Evolutionary conservation across 2,113 vertebrate species (phyloP), one percentile per base, ranked within the genome.

Genomic region (Axis porcinus): DNA sequence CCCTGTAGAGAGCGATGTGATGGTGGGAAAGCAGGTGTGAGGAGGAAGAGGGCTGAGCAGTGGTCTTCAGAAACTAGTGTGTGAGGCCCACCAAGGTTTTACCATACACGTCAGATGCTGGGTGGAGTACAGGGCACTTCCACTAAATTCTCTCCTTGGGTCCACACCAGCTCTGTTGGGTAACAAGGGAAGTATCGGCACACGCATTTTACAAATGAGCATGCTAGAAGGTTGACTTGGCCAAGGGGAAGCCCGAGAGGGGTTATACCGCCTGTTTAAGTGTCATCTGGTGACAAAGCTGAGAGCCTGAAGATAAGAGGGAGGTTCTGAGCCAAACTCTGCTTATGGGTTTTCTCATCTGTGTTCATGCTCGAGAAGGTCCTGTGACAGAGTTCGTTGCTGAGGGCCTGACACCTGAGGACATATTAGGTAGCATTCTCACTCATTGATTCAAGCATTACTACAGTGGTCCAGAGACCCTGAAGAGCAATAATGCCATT

Each of bases 1-100:
- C 97, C 98, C 84, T 50, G 90, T 60, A 62, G 97, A 98, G 86
- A 98, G 95, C 89, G 93, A 96, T 25, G 81, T 52, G 88, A 89
- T 89, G 96, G 96, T 58, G 60, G 85, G 78, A 92, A 89, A 82
- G 83, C 94, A 95, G 94, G 96, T 96, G 79, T 93, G 97, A 40
- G 2, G 10, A 62, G n/a, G 50, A 43, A 6, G 50, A 43, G 7
- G 43, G 67, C n/a, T 0, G 1, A 52, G 15, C 23, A 40, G 30
- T 2, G 17, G 60, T 17, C 33, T 76, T 83, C 57, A n/a, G 40
- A 70, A 45, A 10, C 43, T 3, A 16, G 36, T 14, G 19, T 13
- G 6, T 28, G 3, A 54, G 54, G 55, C 47, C 91, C 62, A 25
- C 58, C 7, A 11, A 3, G 30, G 27, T 36, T 43, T 54, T 6